Evolutionary conservation across 2,113 vertebrate species (phyloP).

Genomic region (Propithecus coquereli): DNA sequence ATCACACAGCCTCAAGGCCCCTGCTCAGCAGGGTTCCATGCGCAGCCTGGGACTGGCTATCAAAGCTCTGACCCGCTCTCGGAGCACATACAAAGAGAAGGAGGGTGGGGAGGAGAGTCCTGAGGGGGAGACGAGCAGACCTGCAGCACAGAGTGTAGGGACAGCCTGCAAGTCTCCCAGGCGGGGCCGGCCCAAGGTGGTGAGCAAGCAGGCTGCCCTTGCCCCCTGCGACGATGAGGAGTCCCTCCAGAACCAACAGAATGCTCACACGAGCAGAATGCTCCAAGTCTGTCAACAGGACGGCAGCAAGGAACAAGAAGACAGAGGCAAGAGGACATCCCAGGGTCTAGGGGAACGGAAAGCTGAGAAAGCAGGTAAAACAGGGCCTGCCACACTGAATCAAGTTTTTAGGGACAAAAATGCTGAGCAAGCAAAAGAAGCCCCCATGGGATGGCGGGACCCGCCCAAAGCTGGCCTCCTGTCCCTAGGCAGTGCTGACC

Average conservation of each 20-base stretch:
- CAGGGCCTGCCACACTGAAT: not conserved
- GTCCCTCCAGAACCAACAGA: constrained; percentile 75
- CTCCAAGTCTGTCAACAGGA: not conserved
- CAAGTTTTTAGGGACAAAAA: not conserved
- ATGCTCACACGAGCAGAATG: constrained; percentile 54
- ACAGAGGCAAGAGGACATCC: not conserved
- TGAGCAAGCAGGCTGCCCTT: constrained; percentile 59
- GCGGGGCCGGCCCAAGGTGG: not conserved
- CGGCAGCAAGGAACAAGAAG: constrained; percentile 17
- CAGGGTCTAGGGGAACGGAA: not conserved
- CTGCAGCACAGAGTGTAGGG: not conserved
- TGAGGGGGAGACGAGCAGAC: not conserved
- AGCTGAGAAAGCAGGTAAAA: not conserved
- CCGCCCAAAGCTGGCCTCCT: not conserved
- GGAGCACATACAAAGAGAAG: constrained; percentile 58
- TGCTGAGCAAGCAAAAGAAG: not conserved
- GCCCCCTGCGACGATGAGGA: constrained; percentile 74
- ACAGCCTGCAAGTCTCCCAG: not conserved
- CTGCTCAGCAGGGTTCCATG: constrained; percentile 60
- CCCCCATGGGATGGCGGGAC: not conserved
- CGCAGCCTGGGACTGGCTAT: constrained; percentile 77
- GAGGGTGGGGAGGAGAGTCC: constrained; percentile 37
- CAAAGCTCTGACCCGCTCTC: constrained; percentile 75
- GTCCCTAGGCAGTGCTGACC: not conserved
- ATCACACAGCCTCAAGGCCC: not conserved